Evolutionary conservation across 2,888 invertebrate genomes (phyloP), one percentile per base, ranked within the genome.

Genomic region (Sipha maydis): DNA sequence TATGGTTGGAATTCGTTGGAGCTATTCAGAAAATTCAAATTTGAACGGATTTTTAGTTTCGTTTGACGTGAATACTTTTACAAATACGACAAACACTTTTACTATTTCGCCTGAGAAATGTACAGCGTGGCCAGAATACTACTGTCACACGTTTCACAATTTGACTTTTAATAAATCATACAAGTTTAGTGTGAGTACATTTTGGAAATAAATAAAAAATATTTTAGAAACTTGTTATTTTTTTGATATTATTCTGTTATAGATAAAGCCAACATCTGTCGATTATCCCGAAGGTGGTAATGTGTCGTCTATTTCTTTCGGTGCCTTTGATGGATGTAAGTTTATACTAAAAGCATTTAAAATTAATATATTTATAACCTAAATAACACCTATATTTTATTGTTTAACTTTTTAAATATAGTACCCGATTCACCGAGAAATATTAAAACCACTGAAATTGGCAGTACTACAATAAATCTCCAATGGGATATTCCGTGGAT

Each of bases 1-100:
- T 25, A 25, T 69, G 17, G 31, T 77, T 4, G 85, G 67, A 25
- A 67, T 85, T 67, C 76, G 85, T 31, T 85, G 85, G 85, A 17
- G 31, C 2, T 85, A 67, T 77, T 31, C 67, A 48, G 31, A 77
- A 3, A 31, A 41, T 67, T 14, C 17, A 31, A 48, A 25, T n/a
- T 28, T 85, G 28, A 41, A 67, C 19, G 85, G 77, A 48, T 85
- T 85, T 48, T 67, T 85, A 19, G 25, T 85, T 67, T 77, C 77
- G 67, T 73, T 31, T 48, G 21, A 76, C 2, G 54, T 77, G 4
- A 21, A 69, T 28, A 9, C 69, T 14, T 69, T n/a, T 14, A 28
- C n/a, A 69, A 28, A 8, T 14, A 48, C 28, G 25, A 41, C 28
- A 67, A 67, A 41, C 67, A 3, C 8, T 8, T 25, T 25, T 25